Evolutionary conservation across 2,888 invertebrate genomes (phyloP).

Genomic region (Leptogaster cylindrica): DNA sequence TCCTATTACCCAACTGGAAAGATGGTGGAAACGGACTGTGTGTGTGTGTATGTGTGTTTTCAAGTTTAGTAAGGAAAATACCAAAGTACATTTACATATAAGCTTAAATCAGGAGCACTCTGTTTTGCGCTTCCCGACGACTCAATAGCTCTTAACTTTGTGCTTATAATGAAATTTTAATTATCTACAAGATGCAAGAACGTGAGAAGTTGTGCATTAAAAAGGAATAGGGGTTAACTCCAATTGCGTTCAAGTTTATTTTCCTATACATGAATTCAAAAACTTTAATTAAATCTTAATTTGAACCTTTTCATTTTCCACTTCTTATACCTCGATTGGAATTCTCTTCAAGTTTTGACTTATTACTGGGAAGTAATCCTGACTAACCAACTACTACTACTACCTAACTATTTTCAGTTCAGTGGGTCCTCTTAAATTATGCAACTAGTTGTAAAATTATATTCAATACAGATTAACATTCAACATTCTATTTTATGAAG

Average conservation of each 20-base stretch:
- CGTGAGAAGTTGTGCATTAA: not conserved
- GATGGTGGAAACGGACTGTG: not conserved
- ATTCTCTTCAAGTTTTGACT: too few relatives aligned
- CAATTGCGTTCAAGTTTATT: conserved; percentile 12
- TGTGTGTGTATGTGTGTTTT: not conserved
- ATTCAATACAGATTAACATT: too few relatives aligned
- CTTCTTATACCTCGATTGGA: too few relatives aligned
- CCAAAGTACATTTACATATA: conserved; percentile 6
- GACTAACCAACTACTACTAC: too few relatives aligned
- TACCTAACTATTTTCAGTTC: too few relatives aligned
- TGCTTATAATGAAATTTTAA: conserved; percentile 31
- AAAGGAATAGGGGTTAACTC: conserved; percentile 6
- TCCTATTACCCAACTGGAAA: not conserved
- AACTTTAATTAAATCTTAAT: conserved; percentile 8
- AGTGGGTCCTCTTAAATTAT: too few relatives aligned
- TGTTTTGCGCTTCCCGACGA: not conserved
- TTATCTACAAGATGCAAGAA: conserved; percentile 19
- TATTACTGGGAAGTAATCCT: too few relatives aligned
- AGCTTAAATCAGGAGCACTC: not conserved
- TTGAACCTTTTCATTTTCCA: too few relatives aligned
- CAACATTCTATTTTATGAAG: too few relatives aligned
- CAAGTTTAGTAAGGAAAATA: not conserved
- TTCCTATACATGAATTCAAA: not conserved
- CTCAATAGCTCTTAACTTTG: conserved; percentile 12
- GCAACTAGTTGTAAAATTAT: too few relatives aligned